A percentile compares a stretch with the other conserved stretches of the same genome.
These are phyloP conservation scores for Archaeoteleia sp. DNA, from an alignment of 2,888 invertebrate species.

Conservation along the genomic window DNA sequence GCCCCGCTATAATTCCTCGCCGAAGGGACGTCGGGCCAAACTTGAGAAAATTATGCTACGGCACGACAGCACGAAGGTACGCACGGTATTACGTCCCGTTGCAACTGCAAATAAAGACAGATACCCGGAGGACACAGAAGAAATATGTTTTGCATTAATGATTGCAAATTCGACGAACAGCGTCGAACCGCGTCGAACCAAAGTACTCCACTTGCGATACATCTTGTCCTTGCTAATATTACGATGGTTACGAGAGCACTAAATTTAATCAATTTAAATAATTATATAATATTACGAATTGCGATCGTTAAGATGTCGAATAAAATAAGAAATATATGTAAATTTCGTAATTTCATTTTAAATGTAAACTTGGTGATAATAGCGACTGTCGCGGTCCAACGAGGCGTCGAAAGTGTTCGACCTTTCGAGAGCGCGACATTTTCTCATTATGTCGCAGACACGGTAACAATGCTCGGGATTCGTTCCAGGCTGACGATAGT, in stretches of 20 bases:
- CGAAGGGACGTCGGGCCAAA: slow-evolving; percentile 36
- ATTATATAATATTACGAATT: too few species aligned
- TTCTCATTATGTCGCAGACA: slow-evolving; percentile 37
- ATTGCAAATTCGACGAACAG: slow-evolving; percentile 3
- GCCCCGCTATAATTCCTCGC: slow-evolving; percentile 57
- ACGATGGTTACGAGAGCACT: too few species aligned
- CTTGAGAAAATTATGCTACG: slow-evolving; percentile 47
- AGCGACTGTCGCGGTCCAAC: too few species aligned
- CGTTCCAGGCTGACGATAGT: slow-evolving; percentile 39
- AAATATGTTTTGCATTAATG: slow-evolving; percentile 21
- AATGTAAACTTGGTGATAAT: too few species aligned
- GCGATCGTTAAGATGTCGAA: too few species aligned
- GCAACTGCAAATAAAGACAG: slow-evolving; percentile 41
- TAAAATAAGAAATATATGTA: too few species aligned
- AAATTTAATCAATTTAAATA: too few species aligned
- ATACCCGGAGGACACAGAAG: slow-evolving; percentile 29
- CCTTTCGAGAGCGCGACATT: slow-evolving; percentile 14
- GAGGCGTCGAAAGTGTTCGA: neutral
- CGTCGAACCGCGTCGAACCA: too few species aligned
- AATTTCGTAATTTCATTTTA: too few species aligned
- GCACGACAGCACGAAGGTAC: slow-evolving; percentile 46
- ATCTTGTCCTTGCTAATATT: too few species aligned
- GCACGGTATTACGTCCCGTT: slow-evolving; percentile 45
- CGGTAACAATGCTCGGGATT: slow-evolving; percentile 44
- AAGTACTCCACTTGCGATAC: slow-evolving; percentile 9